Conservation (phyloP, 2,797 vertebrate species). For the Coracias cyanogaster region DNA sequence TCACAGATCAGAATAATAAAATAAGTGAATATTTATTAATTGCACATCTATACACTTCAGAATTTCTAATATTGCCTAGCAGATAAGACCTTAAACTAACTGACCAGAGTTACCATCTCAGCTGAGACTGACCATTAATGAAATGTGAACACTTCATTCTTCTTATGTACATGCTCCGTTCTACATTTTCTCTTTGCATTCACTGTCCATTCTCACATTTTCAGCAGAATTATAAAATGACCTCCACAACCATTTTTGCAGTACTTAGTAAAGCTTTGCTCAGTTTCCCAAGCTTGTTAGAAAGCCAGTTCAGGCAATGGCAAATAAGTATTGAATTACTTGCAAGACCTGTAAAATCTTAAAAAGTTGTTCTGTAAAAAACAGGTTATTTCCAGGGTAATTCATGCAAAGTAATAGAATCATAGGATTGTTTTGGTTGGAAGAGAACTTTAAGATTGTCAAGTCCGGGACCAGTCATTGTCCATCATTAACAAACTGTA, state of each 20-base stretch:
- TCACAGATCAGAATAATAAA: neutral
- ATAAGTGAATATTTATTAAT: neutral
- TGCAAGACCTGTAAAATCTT: neutral
- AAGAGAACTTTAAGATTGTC: too few relatives aligned
- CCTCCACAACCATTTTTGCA: neutral
- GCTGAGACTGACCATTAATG: neutral
- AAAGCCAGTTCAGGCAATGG: neutral
- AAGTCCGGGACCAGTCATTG: too few relatives aligned
- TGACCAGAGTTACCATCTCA: neutral
- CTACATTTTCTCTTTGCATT: neutral
- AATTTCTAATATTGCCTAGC: neutral
- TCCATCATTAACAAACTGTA: neutral
- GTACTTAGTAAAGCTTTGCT: neutral
- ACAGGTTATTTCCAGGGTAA: neutral
- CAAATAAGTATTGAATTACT: neutral
- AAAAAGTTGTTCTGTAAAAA: neutral
- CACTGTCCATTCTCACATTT: neutral
- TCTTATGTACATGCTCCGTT: neutral
- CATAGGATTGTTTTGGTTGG: too few relatives aligned
- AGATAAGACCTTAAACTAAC: neutral
- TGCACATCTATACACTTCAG: neutral
- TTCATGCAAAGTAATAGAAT: neutral
- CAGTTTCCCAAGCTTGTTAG: neutral
- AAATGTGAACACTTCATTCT: neutral
- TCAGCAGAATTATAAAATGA: neutral